These are phyloP conservation scores for Pseudopleuronectes americanus DNA, from an alignment of 2,797 vertebrate species.

Conservation along the genomic window DNA sequence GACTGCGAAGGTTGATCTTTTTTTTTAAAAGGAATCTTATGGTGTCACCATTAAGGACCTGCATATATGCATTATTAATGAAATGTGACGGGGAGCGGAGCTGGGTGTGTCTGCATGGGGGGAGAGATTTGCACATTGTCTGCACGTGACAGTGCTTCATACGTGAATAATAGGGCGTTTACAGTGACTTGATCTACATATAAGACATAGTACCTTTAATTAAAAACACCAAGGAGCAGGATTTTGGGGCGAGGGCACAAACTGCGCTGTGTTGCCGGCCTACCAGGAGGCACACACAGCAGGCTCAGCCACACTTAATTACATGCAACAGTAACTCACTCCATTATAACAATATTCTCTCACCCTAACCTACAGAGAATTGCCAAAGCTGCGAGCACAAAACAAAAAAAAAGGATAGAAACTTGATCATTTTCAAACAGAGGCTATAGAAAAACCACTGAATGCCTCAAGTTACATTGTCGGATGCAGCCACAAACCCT, in stretches of 20 bases:
- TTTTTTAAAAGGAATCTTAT: constrained; percentile 58
- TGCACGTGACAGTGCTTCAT: constrained; percentile 41
- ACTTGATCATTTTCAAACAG: constrained; percentile 46
- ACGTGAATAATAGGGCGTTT: constrained; percentile 24
- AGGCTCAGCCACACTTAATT: constrained; percentile 76
- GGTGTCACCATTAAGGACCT: constrained; percentile 74
- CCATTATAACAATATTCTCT: constrained; percentile 67
- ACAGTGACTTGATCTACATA: constrained; percentile 12
- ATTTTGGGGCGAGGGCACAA: constrained; percentile 38
- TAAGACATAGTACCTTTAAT: constrained; percentile 7
- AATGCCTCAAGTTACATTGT: constrained; percentile 41
- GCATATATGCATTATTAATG: constrained; percentile 80
- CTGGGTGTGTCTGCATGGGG: constrained; percentile 71
- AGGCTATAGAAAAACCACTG: constrained; percentile 27
- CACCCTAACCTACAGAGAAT: constrained; percentile 64
- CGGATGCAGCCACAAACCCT: constrained; percentile 54
- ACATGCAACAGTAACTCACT: constrained; percentile 77
- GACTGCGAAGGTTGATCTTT: constrained; percentile 49
- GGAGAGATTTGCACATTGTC: constrained; percentile 55
- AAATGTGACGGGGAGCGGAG: constrained; percentile 72
- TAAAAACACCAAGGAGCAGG: constrained; percentile 14
- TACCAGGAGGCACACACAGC: constrained; percentile 72
- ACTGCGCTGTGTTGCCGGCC: constrained; percentile 50
- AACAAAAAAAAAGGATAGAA: constrained; percentile 24
- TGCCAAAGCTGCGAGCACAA: constrained; percentile 32